Conservation (phyloP, 1,140 invertebrate species). For the Pseudachorutes palmiensis region DNA sequence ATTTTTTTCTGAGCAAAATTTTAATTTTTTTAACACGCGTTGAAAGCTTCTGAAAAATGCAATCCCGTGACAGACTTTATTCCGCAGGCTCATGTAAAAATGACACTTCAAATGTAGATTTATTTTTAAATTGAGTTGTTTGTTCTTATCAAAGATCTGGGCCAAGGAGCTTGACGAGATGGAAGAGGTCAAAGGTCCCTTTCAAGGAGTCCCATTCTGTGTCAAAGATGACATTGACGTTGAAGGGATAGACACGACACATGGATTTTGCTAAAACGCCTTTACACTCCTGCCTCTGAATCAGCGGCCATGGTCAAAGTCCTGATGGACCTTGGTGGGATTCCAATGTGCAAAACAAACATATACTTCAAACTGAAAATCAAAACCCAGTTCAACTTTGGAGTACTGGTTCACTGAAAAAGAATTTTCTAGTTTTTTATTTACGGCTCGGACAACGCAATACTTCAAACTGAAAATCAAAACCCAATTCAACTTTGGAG, state of each 20-base stretch:
- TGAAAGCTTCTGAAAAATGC: conserved; percentile 39
- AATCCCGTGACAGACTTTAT: conserved; percentile 43
- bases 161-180: conserved; percentile 38
- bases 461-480: no score
- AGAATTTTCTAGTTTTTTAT: no score
- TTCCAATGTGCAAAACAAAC: conserved; percentile 45
- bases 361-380: no score
- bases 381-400: no score
- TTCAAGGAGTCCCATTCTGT: conserved; percentile 41
- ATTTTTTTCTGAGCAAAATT: background rate
- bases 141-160: conserved; percentile 24
- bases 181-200: conserved; percentile 28
- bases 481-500: no score
- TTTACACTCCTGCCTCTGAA: conserved; percentile 38
- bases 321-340: conserved; percentile 38
- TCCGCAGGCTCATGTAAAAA: conserved; percentile 39
- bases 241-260: conserved; percentile 43
- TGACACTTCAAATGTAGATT: no score
- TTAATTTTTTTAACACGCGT: conserved; percentile 41
- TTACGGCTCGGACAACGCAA: conserved; percentile 26
- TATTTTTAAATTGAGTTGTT: background rate
- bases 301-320: conserved; percentile 40
- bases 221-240: conserved; percentile 39
- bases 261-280: conserved; percentile 41
- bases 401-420: no score